Evolutionary conservation across 1,140 invertebrate species (phyloP), one percentile per base, ranked within the genome.

Genomic region (Dreissena rostriformis): DNA sequence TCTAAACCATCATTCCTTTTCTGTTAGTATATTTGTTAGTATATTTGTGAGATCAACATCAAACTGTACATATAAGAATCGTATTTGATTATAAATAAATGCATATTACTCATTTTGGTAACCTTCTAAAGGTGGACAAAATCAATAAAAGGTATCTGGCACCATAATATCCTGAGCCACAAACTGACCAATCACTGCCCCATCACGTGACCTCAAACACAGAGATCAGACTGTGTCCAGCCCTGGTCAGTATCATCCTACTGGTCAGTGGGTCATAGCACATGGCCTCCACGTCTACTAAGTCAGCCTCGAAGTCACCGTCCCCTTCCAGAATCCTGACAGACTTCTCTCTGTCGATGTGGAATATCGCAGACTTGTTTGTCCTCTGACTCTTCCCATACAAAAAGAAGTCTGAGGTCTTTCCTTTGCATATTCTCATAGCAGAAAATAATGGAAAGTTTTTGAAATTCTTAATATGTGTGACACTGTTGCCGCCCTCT

Each of bases 381-480:
- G 51, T 79, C 26, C 53, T 79, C 22, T 79, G 65, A 55, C 77
- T 79, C 22, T 79, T 65, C 39, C 77, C 77, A 57, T 70, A 79
- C 52, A 79, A 10, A 39, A 79, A 79, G 66, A 79, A 79, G 28
- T 79, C 67, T 68, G 66, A n/a, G 2, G n/a, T 67, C 10, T 24
- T 68, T 10, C 77, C 77, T 61, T 22, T 79, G 26, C 77, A 57
- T 24, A 79, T 79, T 29, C 67, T 55, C 24, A 29, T 79, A 26
- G 77, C 61, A n/a, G 77, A n/a, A 57, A 79, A 79, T 51, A 68
- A 51, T 4, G 77, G 77, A 65, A 79, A 57, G 57, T 68, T 53
- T 71, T 66, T 79, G 29, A 79, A 79, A 28, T 79, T 68, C 57
- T 66, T 53, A 14, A 79, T 61, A 2, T 15, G 22, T 22, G 52